phyloP scores from a whole-genome alignment of 1,140 invertebrate genomes.

The Drosophila navojoa region DNA sequence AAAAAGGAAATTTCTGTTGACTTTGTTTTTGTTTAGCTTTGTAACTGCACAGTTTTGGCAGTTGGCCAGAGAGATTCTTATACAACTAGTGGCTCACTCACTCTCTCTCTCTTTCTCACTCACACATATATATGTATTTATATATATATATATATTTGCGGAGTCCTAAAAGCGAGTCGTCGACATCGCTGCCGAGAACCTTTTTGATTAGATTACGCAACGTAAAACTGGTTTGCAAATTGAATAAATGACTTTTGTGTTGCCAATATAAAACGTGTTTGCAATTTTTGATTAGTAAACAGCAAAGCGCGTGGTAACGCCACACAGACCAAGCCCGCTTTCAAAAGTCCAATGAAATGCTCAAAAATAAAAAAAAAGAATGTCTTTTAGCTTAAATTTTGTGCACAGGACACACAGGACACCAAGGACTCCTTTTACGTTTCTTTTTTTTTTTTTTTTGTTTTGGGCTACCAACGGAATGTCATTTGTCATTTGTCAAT shows the following conservation, averaged over 20 bases:
- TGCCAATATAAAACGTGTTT: constrained; percentile 82
- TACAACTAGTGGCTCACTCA: constrained; percentile 11
- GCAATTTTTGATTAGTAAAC: constrained; percentile 80
- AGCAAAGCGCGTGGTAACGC: constrained; percentile 24
- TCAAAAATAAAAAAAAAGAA: constrained; percentile 15
- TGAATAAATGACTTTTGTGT: constrained; percentile 82
- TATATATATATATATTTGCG: constrained; percentile 10
- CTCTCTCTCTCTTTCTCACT: background rate
- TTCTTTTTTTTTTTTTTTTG: background rate
- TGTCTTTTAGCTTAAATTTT: constrained; percentile 25
- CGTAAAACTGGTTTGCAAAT: constrained; percentile 81
- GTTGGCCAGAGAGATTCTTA: constrained; percentile 49
- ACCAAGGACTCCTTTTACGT: constrained; percentile 3
- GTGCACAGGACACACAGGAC: constrained; percentile 18
- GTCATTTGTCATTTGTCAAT: constrained; percentile 81
- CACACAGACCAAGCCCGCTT: too few species aligned
- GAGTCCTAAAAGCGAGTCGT: constrained; percentile 41
- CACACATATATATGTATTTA: constrained; percentile 6
- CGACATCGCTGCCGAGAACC: constrained; percentile 45
- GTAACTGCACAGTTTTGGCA: constrained; percentile 51
- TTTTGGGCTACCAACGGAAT: constrained; percentile 26
- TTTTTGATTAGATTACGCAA: constrained; percentile 82
- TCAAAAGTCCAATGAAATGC: background rate
- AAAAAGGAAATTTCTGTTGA: constrained; percentile 40
- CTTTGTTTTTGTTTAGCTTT: constrained; percentile 37